phyloP scores from a whole-genome alignment of 2,888 invertebrate species.

The Lomographa bimaculata region DNA sequence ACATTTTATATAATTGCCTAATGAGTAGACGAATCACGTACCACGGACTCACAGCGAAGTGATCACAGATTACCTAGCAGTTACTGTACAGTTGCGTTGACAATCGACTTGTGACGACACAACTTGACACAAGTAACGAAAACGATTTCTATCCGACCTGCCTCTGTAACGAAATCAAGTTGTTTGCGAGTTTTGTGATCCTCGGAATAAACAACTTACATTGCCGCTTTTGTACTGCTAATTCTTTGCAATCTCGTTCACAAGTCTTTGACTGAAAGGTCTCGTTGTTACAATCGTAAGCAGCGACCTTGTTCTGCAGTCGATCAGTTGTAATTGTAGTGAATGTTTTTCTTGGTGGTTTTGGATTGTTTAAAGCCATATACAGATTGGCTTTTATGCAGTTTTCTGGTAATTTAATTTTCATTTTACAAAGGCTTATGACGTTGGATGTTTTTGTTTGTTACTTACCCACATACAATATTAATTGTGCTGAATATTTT shows the following conservation, averaged over 20 bases:
- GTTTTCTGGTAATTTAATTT: too few species aligned
- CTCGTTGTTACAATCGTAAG: constrained; percentile 20
- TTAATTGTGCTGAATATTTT: too few species aligned
- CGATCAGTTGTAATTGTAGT: constrained; percentile 44
- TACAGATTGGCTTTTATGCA: too few species aligned
- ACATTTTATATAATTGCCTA: constrained; percentile 47
- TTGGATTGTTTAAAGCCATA: too few species aligned
- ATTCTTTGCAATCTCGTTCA: too few species aligned
- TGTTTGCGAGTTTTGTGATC: constrained; percentile 19
- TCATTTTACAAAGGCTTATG: too few species aligned
- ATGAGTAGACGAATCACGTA: constrained; percentile 61
- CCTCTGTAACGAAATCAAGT: constrained; percentile 24
- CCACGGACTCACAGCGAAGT: constrained; percentile 45
- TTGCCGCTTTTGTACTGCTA: constrained; percentile 25
- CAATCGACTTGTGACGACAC: constrained; percentile 60
- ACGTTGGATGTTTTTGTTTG: too few species aligned
- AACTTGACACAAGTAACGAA: too few species aligned
- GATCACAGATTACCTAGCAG: too few species aligned
- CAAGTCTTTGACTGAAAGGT: too few species aligned
- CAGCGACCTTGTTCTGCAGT: constrained; percentile 49
- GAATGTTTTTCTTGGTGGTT: constrained; percentile 52
- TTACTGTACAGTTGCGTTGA: constrained; percentile 51
- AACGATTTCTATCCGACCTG: constrained; percentile 51
- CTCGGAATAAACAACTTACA: constrained; percentile 32
- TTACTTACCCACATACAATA: too few species aligned